Base-by-base conservation (phyloP, 2,113 vertebrate genomes). In the Sylvietta virens region DNA sequence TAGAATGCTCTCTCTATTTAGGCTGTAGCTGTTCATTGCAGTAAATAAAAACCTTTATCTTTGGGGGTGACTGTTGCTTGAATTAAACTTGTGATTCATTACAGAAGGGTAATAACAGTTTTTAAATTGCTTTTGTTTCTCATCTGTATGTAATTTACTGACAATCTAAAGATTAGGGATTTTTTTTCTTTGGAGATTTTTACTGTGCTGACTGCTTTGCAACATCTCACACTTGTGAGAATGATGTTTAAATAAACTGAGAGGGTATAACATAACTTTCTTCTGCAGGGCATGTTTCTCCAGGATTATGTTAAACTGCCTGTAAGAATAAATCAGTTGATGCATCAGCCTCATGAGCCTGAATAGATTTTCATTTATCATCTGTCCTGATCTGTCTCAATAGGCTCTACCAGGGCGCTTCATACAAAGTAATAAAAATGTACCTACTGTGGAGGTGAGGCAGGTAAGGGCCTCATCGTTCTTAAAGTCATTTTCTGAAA, bases 381-480 rank as follows among this genome's bases (percentile, higher is more conserved):
- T 56, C 35, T 67, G 6, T 40, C 13, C 33, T 81, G 22, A 19
- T 60, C 47, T 80, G 19, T 61, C 19, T 7, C 2, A 69, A 53
- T 12, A 37, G 12, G 9, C 14, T 74, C 0, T 71, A 42, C 30
- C 21, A 13, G 47, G 7, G 9, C 60, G 35, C 65, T 92, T 74
- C 23, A 39, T 62, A 45, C 44, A 17, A 51, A 90, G 39, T 24
- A 64, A 45, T 27, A 39, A 54, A 70, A 42, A 8, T 16, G 3
- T 45, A 21, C 9, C 15, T 66, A 5, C 64, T n/a, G 0, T 58
- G 40, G 48, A 31, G 18, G 17, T 35, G n/a, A 21, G 31, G 30
- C 24, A 15, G 27, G 24, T 35, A n/a, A 50, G 56, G 20, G 39
- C 28, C 31, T 17, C 5, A 5, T 50, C 0, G 0, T 35, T 90